Conservation (phyloP, 2,797 vertebrate genomes). For the Enteromius fasciolatus region DNA sequence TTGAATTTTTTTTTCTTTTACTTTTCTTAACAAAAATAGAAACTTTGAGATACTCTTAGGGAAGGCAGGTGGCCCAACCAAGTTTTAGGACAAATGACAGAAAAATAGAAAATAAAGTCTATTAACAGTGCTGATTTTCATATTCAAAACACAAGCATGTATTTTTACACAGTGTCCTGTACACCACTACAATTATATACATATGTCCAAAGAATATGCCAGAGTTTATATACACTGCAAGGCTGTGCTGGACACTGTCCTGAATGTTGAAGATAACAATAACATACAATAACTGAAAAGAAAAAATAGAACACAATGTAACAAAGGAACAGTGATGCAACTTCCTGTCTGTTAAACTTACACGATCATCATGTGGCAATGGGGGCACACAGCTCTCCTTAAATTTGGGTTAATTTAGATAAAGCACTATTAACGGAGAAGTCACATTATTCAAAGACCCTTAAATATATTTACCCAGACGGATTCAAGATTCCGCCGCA, state of each 20-base stretch:
- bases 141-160: slow-evolving; percentile 63
- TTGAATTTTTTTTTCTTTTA: slow-evolving; percentile 64
- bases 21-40: slow-evolving; percentile 86
- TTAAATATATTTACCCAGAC: slow-evolving; percentile 32
- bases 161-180: slow-evolving; percentile 65
- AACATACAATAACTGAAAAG: slow-evolving; percentile 40
- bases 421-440: slow-evolving; percentile 38
- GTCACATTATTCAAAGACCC: slow-evolving; percentile 1
- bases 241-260: slow-evolving; percentile 71
- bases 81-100: slow-evolving; percentile 58
- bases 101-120: slow-evolving; percentile 61
- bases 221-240: slow-evolving; percentile 70
- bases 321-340: slow-evolving; percentile 41
- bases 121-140: slow-evolving; percentile 75
- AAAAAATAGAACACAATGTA: slow-evolving; percentile 30
- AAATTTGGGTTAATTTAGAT: slow-evolving; percentile 13
- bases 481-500: slow-evolving; percentile 10
- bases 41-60: slow-evolving; percentile 77
- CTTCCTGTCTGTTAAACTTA: slow-evolving; percentile 35
- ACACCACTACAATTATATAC: slow-evolving; percentile 73
- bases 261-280: slow-evolving; percentile 63
- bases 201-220: slow-evolving; percentile 67
- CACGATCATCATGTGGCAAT: slow-evolving; percentile 41
- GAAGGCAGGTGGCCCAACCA: slow-evolving; percentile 72
- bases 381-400: slow-evolving; percentile 49